Evolutionary conservation across 1,140 invertebrate species (phyloP).

Genomic region (Notospermus geniculatus): DNA sequence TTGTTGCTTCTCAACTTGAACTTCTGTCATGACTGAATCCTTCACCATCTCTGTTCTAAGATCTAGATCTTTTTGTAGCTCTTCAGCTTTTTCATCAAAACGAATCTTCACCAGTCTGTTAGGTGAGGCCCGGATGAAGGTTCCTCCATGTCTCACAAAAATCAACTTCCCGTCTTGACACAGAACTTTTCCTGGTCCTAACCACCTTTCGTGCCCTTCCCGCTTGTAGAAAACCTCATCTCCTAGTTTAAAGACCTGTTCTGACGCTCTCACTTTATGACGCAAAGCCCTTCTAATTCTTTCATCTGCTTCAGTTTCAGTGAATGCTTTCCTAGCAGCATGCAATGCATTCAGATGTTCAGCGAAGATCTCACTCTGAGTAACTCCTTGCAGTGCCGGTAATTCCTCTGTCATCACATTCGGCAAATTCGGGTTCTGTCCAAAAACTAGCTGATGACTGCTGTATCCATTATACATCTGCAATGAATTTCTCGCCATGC

Average conservation of each 20-base stretch:
- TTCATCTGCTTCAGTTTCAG: not conserved
- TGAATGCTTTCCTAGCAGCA: constrained; percentile 4
- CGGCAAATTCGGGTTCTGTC: not conserved
- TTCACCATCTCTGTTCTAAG: too few relatives aligned
- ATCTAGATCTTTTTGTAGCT: too few relatives aligned
- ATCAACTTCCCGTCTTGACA: too few relatives aligned
- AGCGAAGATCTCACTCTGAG: constrained; percentile 4
- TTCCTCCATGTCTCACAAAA: too few relatives aligned
- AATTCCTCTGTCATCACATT: constrained; percentile 3
- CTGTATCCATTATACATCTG: constrained; percentile 5
- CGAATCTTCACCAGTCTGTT: constrained; percentile 22
- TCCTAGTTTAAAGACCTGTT: not conserved
- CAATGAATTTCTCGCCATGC: not conserved
- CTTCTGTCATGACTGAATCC: too few relatives aligned
- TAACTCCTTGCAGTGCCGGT: not conserved
- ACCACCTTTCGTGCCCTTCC: not conserved
- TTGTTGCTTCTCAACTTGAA: too few relatives aligned
- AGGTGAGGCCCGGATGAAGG: constrained; percentile 17
- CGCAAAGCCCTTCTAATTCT: constrained; percentile 6
- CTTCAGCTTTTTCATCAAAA: too few relatives aligned
- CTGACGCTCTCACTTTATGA: constrained; percentile 9
- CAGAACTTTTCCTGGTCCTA: too few relatives aligned
- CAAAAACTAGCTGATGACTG: constrained; percentile 10
- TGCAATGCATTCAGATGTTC: constrained; percentile 10
- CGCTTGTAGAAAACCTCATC: constrained; percentile 10